A percentile compares a stretch with the other conserved stretches of the same genome.
Conservation (phyloP, 2,797 vertebrate species). For the Leuciscus waleckii region DNA sequence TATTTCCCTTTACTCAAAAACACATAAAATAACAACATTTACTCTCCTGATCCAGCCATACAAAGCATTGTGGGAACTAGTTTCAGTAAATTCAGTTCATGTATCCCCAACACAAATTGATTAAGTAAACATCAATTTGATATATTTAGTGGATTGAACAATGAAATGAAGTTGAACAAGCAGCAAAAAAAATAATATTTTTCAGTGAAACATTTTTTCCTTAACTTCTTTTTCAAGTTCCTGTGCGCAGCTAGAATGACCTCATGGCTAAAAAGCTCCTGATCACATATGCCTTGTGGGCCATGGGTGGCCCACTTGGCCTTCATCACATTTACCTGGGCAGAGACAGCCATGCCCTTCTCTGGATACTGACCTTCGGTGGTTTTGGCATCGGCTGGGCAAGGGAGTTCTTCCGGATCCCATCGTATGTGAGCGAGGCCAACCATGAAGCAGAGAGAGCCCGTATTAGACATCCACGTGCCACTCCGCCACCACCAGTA, state of each 20-base stretch:
- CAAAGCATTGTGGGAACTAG: neutral
- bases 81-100: neutral
- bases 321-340: slow-evolving; percentile 91
- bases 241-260: slow-evolving; percentile 41
- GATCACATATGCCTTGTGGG: slow-evolving; percentile 85
- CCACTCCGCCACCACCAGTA: slow-evolving; percentile 64
- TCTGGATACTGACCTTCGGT: slow-evolving; percentile 91
- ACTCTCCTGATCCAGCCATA: neutral
- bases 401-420: slow-evolving; percentile 86
- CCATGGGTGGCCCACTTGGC: slow-evolving; percentile 79
- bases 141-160: neutral
- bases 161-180: neutral
- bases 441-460: slow-evolving; percentile 70
- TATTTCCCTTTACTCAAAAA: neutral
- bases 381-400: slow-evolving; percentile 87
- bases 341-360: slow-evolving; percentile 89
- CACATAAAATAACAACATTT: neutral
- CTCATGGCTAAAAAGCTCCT: slow-evolving; percentile 79
- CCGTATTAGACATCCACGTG: neutral
- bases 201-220: too few relatives aligned
- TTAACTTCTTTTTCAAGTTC: neutral
- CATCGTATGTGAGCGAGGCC: slow-evolving; percentile 82
- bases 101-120: neutral
- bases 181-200: neutral
- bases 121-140: neutral